These are phyloP conservation scores for Epizoanthus rinbou DNA, from an alignment of 92 coral and sea anemone species.

Conservation along the genomic window DNA sequence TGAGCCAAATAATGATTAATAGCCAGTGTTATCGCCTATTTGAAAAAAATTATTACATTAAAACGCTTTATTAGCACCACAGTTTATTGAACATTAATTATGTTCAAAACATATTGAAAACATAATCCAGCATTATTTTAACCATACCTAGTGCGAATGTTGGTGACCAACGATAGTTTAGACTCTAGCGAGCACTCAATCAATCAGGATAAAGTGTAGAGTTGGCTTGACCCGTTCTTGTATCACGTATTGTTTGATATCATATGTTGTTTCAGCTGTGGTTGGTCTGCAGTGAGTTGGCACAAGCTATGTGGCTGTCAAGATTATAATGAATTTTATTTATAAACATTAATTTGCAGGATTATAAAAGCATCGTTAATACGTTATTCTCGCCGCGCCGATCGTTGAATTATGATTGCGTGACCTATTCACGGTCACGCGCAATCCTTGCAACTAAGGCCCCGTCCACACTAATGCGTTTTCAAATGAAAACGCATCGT, in stretches of 20 bases:
- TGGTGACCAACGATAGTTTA: not conserved
- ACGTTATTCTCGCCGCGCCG: no score
- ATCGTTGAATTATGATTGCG: not conserved
- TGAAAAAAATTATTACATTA: not conserved
- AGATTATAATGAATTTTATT: no score
- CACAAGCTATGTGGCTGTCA: not conserved
- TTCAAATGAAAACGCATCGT: no score
- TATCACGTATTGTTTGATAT: not conserved
- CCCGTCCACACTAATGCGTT: no score
- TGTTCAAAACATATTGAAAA: not conserved
- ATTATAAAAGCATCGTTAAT: no score
- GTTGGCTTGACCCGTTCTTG: no score
- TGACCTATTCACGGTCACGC: not conserved
- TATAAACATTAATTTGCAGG: no score
- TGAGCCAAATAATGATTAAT: not conserved
- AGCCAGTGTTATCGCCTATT: not conserved
- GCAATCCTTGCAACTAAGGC: no score
- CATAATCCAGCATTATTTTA: not conserved
- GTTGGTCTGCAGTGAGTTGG: conserved; percentile 1
- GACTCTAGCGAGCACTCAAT: not conserved
- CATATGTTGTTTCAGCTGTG: not conserved
- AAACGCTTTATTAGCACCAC: not conserved
- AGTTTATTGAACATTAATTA: not conserved
- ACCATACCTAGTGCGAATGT: not conserved
- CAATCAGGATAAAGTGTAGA: not conserved